phyloP scores from a whole-genome alignment of 2,888 invertebrate species.

The Hipparchia sbordonii region DNA sequence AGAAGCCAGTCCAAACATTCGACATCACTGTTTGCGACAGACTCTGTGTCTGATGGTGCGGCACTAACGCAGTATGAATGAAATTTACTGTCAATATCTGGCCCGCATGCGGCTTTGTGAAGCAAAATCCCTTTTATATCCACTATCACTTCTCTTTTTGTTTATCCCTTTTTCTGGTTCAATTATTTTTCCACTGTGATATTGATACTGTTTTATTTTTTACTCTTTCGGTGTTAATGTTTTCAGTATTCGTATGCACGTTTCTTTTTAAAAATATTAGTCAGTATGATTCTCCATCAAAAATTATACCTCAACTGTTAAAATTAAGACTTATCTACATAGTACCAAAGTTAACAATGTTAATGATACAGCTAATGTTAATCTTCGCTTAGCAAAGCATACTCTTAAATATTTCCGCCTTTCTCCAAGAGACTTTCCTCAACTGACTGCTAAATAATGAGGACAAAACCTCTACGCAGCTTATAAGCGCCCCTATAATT shows the following conservation, averaged over 20 bases:
- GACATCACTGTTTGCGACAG: slow-evolving; percentile 47
- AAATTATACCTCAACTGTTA: neutral
- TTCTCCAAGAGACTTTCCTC: slow-evolving; percentile 47
- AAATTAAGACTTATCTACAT: neutral
- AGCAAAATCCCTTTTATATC: slow-evolving; percentile 79
- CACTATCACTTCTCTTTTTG: slow-evolving; percentile 70
- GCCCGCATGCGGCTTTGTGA: slow-evolving; percentile 82
- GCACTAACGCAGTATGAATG: slow-evolving; percentile 82
- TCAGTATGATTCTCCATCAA: neutral
- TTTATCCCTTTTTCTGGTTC: slow-evolving; percentile 68
- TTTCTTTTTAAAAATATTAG: neutral
- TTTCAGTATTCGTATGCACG: neutral
- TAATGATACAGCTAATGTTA: slow-evolving; percentile 4
- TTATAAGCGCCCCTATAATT: slow-evolving; percentile 76
- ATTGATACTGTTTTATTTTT: slow-evolving; percentile 33
- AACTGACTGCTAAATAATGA: slow-evolving; percentile 73
- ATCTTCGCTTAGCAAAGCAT: slow-evolving; percentile 6
- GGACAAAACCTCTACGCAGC: slow-evolving; percentile 60
- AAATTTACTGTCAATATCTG: slow-evolving; percentile 84
- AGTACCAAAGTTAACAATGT: neutral
- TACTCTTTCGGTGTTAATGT: neutral
- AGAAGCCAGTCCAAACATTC: slow-evolving; percentile 6
- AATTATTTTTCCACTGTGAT: slow-evolving; percentile 63
- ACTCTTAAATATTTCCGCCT: slow-evolving; percentile 20
- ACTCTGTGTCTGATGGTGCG: slow-evolving; percentile 80